Base-by-base conservation (phyloP, 2,797 vertebrate genomes). In the Silurus lanzhouensis region DNA sequence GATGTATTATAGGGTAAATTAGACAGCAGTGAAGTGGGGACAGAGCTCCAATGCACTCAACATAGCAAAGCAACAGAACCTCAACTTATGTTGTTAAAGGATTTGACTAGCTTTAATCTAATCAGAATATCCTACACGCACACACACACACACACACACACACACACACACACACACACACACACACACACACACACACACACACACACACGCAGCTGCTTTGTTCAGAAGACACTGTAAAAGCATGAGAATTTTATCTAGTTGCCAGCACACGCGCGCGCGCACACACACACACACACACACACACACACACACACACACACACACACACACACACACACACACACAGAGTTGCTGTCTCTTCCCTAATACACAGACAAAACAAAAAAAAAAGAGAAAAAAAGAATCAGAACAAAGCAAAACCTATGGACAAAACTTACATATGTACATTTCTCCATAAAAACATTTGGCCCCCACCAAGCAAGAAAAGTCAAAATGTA, bases 91-190 rank as follows among this genome's bases (percentile, higher is more conserved):
- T 27, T 72, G 38, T 44, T 79, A 48, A 60, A 74, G 46, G 58
- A 80, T 86, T 77, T 72, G 46, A 22, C 25, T 64, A 31, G 27
- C 58, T 57, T 83, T 86, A 82, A 83, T 70, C 19, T 85, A 70
- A 85, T 72, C 19, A 66, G 17, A 74, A 82, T 31, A 58, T 82
- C 17, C 14, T 31, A 58, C 48, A 75, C 52, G 48, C 6, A 76
- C 31, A 31, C 31, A 31, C 31, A 31, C 31, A 31, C 31, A 31
- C 31, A 31, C 31, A 31, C 31, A 31, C 27, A 27, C 27, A 27
- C 27, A 27, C 27, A 27, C 27, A 27, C 27, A 27, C 27, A 27
- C 27, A 27, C 27, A 27, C 27, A 27, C 27, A 58, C 48, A 75
- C 52, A 55, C 6, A 76, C 31, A 31, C 31, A 31, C 31, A 31